Conservation (phyloP, 2,113 vertebrate species). For the Aramus guarauna region DNA sequence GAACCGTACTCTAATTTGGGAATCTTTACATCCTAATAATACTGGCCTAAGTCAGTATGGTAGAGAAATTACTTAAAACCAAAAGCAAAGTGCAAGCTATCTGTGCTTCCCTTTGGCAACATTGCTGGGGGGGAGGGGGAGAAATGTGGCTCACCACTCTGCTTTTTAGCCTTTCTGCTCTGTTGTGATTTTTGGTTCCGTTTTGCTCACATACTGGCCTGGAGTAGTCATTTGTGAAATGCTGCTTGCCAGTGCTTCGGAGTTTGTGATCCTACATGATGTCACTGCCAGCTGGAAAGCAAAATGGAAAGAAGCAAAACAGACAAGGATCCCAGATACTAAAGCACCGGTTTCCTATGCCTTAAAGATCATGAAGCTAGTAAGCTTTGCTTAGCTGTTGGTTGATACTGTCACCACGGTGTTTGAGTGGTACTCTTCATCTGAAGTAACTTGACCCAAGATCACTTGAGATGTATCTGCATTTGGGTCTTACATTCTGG, state of each 20-base stretch:
- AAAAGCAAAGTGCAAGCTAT: background rate
- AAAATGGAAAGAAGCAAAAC: slow-evolving; percentile 61
- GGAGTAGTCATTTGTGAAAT: slow-evolving; percentile 1
- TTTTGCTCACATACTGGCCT: background rate
- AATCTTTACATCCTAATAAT: background rate
- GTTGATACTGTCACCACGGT: background rate
- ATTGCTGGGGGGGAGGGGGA: background rate
- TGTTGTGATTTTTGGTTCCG: background rate
- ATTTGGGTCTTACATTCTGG: background rate
- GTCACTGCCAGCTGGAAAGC: slow-evolving; percentile 66
- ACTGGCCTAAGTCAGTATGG: background rate
- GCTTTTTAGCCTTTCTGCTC: background rate
- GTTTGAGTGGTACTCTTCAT: background rate
- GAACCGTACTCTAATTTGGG: background rate
- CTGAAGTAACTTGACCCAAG: background rate
- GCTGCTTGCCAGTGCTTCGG: slow-evolving; percentile 19
- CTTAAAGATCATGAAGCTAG: slow-evolving; percentile 9
- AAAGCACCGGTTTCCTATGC: slow-evolving; percentile 37
- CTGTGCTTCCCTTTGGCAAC: background rate
- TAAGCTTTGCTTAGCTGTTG: background rate
- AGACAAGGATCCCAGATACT: slow-evolving; percentile 12
- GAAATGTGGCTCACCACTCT: background rate
- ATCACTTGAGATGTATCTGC: background rate
- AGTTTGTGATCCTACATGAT: slow-evolving; percentile 35
- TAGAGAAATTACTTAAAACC: background rate